A percentile compares a stretch with the other conserved stretches of the same genome.
These are phyloP conservation scores for Neolamprologus tretocephalus DNA, from an alignment of 2,113 vertebrate species.

Conservation along the genomic window DNA sequence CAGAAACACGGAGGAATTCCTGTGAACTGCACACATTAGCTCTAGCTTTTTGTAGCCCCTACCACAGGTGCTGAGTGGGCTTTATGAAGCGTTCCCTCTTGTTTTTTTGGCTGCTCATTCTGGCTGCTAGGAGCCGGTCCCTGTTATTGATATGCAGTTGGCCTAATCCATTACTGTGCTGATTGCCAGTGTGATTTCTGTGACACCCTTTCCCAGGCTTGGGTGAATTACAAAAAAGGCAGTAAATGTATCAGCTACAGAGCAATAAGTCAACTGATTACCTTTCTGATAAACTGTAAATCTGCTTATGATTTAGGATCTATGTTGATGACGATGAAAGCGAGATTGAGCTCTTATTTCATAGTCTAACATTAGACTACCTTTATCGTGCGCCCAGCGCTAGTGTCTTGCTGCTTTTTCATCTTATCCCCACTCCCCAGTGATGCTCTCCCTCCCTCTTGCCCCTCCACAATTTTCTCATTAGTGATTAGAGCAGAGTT, in stretches of 20 bases:
- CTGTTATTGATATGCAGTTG: conserved; percentile 39
- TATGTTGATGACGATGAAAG: conserved; percentile 2
- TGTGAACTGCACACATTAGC: conserved; percentile 24
- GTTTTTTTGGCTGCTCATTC: conserved; percentile 37
- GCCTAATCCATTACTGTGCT: conserved; percentile 51
- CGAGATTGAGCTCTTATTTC: conserved; percentile 17
- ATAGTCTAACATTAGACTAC: background rate
- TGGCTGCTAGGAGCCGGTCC: conserved; percentile 4
- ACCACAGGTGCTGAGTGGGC: conserved; percentile 46
- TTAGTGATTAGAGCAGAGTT: conserved; percentile 71
- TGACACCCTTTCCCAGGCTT: conserved; percentile 28
- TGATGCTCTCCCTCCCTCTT: conserved; percentile 29
- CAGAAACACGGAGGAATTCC: conserved; percentile 46
- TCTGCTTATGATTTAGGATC: conserved; percentile 22
- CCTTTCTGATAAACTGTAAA: conserved; percentile 34
- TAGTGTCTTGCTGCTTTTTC: conserved; percentile 15
- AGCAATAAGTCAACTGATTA: conserved; percentile 39
- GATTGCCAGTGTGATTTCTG: conserved; percentile 55
- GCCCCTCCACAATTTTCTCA: conserved; percentile 64
- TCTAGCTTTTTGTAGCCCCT: conserved; percentile 4
- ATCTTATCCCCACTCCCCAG: conserved; percentile 36
- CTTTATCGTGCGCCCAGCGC: conserved; percentile 9
- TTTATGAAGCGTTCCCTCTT: conserved; percentile 40
- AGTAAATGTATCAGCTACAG: conserved; percentile 31
- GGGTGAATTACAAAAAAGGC: conserved; percentile 49